phyloP scores from a whole-genome alignment of 1,140 invertebrate species.

The Aphaenogaster rudis region DNA sequence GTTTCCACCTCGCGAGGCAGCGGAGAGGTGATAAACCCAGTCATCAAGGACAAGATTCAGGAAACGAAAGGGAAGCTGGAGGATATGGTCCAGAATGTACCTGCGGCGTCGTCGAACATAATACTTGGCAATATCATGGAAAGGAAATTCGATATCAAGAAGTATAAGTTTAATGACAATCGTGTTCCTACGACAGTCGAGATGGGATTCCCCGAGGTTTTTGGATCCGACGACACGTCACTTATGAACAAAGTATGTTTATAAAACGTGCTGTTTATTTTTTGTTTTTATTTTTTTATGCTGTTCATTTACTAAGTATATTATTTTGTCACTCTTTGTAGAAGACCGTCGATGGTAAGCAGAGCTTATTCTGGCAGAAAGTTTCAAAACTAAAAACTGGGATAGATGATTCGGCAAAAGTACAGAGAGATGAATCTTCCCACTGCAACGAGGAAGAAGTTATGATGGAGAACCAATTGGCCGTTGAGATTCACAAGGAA shows the following conservation, averaged over 20 bases:
- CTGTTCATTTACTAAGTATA: background rate
- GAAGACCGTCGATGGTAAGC: conserved; percentile 38
- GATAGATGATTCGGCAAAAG: background rate
- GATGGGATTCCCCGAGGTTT: conserved; percentile 79
- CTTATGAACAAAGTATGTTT: conserved; percentile 33
- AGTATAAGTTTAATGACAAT: conserved; percentile 66
- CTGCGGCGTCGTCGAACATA: conserved; percentile 84
- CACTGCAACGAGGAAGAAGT: conserved; percentile 10
- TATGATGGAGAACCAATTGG: conserved; percentile 70
- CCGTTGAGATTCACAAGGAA: conserved; percentile 90
- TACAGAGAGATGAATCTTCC: background rate
- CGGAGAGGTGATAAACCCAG: conserved; percentile 72
- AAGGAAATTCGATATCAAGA: conserved; percentile 83
- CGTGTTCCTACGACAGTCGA: conserved; percentile 57
- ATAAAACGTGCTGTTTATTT: background rate
- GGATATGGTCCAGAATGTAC: conserved; percentile 86
- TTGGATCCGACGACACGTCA: conserved; percentile 58
- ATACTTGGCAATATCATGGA: conserved; percentile 89
- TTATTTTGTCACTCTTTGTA: conserved; percentile 44
- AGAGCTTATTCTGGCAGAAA: conserved; percentile 79
- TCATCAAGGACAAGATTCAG: conserved; percentile 43
- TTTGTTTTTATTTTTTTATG: conserved; percentile 12
- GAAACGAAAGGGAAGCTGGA: background rate
- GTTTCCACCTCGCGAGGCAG: conserved; percentile 72
- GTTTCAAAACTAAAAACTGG: conserved; percentile 49